Conservation (phyloP, 2,888 invertebrate genomes). For the Caenorhabditis doughertyi region DNA sequence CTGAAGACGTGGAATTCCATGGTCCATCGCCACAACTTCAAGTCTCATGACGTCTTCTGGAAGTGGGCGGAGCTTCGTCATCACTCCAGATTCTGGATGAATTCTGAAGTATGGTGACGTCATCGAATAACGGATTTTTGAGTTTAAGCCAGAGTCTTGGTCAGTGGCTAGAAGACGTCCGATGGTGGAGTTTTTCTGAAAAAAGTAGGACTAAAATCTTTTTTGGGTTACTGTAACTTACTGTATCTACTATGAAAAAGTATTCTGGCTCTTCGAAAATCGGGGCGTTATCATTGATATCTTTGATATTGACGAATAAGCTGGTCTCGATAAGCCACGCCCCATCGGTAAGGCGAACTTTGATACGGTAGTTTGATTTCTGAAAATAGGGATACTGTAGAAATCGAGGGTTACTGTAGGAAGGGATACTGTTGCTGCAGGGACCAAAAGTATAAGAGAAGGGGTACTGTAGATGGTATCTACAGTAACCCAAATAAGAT, state of each 20-base stretch:
- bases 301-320: constrained; percentile 90
- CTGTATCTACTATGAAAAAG: constrained; percentile 30
- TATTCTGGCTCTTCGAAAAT: constrained; percentile 86
- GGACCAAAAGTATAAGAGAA: constrained; percentile 11
- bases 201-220: background rate
- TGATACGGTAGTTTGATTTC: constrained; percentile 69
- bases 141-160: constrained; percentile 35
- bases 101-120: constrained; percentile 42
- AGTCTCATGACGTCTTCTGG: constrained; percentile 10
- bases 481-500: background rate
- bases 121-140: constrained; percentile 32
- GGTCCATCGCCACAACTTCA: constrained; percentile 39
- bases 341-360: constrained; percentile 71
- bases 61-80: constrained; percentile 43
- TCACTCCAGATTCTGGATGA: constrained; percentile 12
- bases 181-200: constrained; percentile 15
- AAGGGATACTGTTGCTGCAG: constrained; percentile 18
- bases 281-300: constrained; percentile 96
- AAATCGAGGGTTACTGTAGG: background rate
- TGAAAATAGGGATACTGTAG: constrained; percentile 18
- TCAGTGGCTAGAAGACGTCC: constrained; percentile 37
- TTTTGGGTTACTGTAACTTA: background rate
- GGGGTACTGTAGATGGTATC: background rate
- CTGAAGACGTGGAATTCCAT: constrained; percentile 44
- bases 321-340: constrained; percentile 85